Percentiles rank a stretch among this genome's conserved stretches.
Evolutionary conservation across 2,113 vertebrate species (phyloP).

Genomic region (Oriolus oriolus): DNA sequence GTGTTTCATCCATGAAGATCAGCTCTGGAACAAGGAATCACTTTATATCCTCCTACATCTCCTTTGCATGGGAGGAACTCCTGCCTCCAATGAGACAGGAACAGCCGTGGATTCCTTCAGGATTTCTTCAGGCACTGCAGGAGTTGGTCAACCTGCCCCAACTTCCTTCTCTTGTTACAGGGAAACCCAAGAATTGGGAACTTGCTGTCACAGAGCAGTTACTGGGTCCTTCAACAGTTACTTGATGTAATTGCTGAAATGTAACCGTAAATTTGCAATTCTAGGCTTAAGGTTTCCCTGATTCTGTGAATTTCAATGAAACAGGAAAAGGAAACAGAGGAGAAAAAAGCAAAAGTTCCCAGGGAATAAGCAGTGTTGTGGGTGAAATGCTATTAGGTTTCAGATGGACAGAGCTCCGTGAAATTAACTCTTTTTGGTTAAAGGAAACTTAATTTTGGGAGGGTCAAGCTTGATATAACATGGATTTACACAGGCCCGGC

Average conservation of each 20-base stretch:
- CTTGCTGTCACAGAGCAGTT: neutral
- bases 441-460: neutral
- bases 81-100: neutral
- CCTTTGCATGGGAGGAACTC: neutral
- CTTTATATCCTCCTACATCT: neutral
- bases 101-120: neutral
- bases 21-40: neutral
- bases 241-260: neutral
- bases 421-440: neutral
- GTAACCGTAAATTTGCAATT: neutral
- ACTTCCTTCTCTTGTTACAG: neutral
- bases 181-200: neutral
- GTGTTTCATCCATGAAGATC: fast-evolving
- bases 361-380: neutral
- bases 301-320: neutral
- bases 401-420: neutral
- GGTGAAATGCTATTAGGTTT: neutral
- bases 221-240: neutral
- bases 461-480: neutral
- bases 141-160: neutral
- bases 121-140: neutral
- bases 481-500: neutral
- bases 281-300: fast-evolving
- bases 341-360: neutral
- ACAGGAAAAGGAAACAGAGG: neutral